Base-by-base conservation (phyloP, 2,888 invertebrate species). In the Zonitis immaculata region DNA sequence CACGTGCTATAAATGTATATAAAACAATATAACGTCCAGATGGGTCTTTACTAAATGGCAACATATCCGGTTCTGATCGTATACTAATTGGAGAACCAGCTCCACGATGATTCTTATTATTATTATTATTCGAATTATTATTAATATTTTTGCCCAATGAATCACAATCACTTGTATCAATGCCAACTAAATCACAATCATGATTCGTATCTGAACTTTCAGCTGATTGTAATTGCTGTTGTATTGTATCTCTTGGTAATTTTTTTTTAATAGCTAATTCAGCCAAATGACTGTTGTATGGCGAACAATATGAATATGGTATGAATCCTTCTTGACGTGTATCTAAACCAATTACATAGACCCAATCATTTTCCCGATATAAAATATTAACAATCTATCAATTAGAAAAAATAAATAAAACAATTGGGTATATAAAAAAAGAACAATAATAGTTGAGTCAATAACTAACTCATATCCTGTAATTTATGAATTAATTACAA, bases 311-410 rank as follows among this genome's bases (percentile, higher is more conserved):
- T 0, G 93, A 92, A 72, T 92, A 91, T 1, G 96, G 96, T 65
- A 96, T 94, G 70, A 95, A 96, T 0, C 96, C 96, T 75, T 96
- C 95, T 70, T 90, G 86, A 47, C 92, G 81, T 14, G 91, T 89
- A 66, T 92, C 92, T 44, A 91, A 88, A 2, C 91, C 88, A 70
- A 95, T 92, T 1, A 96, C 95, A 77, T 96, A 96, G 7, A 95
- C 94, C 96, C 96, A 96, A 76, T 96, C 95, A 72, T 95, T 95
- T 75, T 96, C 96, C 63, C 94, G 82, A 75, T 96, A 96, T 57
- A 96, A 77, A 57, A 95, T 88, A 77, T 94, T 93, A n/a, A 95
- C 95, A 70, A 93, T 86, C 82, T 86, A 72, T 39, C 73, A 75
- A 59, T 46, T 49, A 46, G 18, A 27, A 27, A 45, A 3, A 44